These are phyloP conservation scores for Microcebus griseorufus DNA, from an alignment of 2,113 vertebrate species.

Conservation along the genomic window DNA sequence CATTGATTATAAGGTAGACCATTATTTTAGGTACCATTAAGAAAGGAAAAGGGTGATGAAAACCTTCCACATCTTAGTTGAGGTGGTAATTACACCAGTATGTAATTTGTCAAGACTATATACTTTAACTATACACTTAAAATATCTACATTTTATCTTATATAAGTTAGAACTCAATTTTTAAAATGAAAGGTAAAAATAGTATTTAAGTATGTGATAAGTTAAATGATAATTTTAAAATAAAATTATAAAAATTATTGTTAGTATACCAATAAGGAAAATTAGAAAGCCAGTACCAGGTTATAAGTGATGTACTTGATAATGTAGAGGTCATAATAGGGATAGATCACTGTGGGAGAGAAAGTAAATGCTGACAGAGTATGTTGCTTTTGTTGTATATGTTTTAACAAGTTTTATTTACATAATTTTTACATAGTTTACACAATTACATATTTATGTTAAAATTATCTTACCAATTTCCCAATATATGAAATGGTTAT, in stretches of 20 bases:
- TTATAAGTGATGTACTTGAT: background rate
- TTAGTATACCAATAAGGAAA: conserved; percentile 11
- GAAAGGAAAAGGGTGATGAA: background rate
- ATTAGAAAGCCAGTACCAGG: background rate
- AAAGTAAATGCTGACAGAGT: background rate
- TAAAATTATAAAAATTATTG: background rate
- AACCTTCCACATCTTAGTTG: background rate
- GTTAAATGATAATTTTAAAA: conserved; percentile 17
- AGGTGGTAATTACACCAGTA: background rate
- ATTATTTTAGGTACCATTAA: conserved; percentile 32
- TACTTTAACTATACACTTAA: background rate
- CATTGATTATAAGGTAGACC: background rate
- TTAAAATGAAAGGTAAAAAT: conserved; percentile 34
- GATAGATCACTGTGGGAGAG: background rate
- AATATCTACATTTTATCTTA: conserved; percentile 2
- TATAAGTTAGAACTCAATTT: background rate
- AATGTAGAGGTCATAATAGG: background rate
- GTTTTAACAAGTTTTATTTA: conserved; percentile 48
- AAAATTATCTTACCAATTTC: background rate
- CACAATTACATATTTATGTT: background rate
- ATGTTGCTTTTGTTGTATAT: conserved; percentile 32
- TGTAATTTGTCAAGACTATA: background rate
- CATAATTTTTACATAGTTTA: background rate
- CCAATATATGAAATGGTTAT: background rate
- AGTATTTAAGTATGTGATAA: background rate